phyloP scores from a whole-genome alignment of 2,888 invertebrate genomes.

The Aphelenchoides bicaudatus region DNA sequence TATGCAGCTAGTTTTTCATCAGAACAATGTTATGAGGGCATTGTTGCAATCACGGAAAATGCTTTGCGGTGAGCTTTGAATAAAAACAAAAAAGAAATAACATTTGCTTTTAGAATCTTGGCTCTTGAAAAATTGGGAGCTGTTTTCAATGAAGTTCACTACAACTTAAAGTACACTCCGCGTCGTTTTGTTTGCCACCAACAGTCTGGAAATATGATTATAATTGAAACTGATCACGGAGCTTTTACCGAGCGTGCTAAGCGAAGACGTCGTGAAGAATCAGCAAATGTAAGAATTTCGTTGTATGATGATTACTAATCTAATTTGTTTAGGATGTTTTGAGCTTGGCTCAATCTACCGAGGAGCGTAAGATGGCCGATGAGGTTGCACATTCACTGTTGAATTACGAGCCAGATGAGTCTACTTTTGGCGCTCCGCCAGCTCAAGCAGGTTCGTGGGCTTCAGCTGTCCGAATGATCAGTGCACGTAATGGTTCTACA shows the following conservation, averaged over 20 bases:
- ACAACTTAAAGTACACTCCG: conserved; percentile 90
- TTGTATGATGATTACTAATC: neutral
- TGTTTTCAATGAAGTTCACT: conserved; percentile 87
- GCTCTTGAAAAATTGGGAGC: conserved; percentile 96
- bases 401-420: conserved; percentile 76
- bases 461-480: conserved; percentile 76
- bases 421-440: conserved; percentile 88
- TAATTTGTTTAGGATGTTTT: conserved; percentile 74
- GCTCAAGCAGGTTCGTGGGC: conserved; percentile 87
- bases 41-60: conserved; percentile 96
- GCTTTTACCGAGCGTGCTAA: conserved; percentile 96
- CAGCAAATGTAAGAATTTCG: conserved; percentile 71
- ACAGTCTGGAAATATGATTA: conserved; percentile 81
- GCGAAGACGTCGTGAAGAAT: conserved; percentile 82
- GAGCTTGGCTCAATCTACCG: conserved; percentile 83
- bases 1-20: conserved; percentile 89
- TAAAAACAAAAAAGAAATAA: neutral
- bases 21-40: conserved; percentile 98
- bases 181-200: conserved; percentile 73
- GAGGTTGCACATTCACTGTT: conserved; percentile 89
- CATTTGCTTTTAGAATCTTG: conserved; percentile 70
- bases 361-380: conserved; percentile 85
- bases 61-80: conserved; percentile 71
- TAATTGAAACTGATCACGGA: conserved; percentile 95
- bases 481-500: conserved; percentile 78